These are phyloP conservation scores for Sicus ferrugineus DNA, from an alignment of 2,888 invertebrate genomes.

Conservation along the genomic window DNA sequence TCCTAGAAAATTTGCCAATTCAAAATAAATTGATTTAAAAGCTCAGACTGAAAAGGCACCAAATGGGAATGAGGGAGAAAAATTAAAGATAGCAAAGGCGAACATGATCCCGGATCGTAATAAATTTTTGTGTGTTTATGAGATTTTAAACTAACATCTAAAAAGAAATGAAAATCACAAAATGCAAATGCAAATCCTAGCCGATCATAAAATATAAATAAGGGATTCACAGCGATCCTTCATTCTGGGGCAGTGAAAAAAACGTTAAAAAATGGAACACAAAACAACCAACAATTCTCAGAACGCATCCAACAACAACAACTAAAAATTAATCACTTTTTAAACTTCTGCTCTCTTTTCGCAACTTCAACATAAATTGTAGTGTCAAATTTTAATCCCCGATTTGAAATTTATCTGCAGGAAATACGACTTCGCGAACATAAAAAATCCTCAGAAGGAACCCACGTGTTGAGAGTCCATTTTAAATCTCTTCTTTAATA, in stretches of 20 bases:
- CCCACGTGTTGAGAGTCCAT: constrained; percentile 12
- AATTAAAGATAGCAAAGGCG: too few species aligned
- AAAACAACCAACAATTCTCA: background rate
- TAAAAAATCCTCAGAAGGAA: background rate
- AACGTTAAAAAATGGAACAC: background rate
- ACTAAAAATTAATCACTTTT: constrained; percentile 29
- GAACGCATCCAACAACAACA: background rate
- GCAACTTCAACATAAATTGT: constrained; percentile 15
- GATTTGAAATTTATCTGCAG: constrained; percentile 28
- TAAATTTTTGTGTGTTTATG: background rate
- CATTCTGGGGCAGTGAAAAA: too few species aligned
- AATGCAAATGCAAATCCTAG: background rate
- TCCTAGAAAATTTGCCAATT: constrained; percentile 5
- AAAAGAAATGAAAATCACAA: constrained; percentile 5
- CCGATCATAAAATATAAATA: background rate
- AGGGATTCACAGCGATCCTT: background rate
- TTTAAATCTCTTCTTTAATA: background rate
- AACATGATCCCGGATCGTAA: background rate
- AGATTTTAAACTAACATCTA: too few species aligned
- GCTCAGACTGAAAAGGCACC: background rate
- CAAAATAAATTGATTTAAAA: constrained; percentile 18
- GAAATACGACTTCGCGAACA: constrained; percentile 4
- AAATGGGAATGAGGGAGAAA: background rate
- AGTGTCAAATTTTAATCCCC: constrained; percentile 30
- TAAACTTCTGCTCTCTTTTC: too few species aligned